Evolutionary conservation across 1,140 invertebrate genomes (phyloP), one percentile per base, ranked within the genome.

Genomic region (Sinella curviseta): DNA sequence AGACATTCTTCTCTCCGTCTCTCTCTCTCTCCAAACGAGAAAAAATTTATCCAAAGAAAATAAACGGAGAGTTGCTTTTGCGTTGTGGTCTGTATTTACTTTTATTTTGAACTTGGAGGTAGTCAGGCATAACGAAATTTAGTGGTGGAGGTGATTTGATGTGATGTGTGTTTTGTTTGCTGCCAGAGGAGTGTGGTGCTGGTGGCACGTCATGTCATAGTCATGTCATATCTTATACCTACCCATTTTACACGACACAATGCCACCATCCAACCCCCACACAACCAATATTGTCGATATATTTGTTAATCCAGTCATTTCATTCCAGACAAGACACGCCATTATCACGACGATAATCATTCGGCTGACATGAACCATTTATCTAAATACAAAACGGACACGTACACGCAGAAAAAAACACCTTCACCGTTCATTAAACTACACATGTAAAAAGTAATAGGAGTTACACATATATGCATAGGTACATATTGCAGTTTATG

Each of bases 261-360:
- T n/a, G 20, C 39, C 39, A 48, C 39, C 39, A 8, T 8, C 8
- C 39, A 48, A 12, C 39, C 8, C 39, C 39, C 8, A 20, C 39
- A 48, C 39, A 20, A 20, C 39, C 39, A 48, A 20, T 48, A 48
- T 8, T 48, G 20, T 48, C 39, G 39, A 48, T 48, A 48, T 48
- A 48, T 48, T 26, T 60, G 4, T 26, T 60, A 60, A 60, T 60
- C 57, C 57, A 60, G 57, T n/a, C 57, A 26, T 60, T 60, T 60
- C 39, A 26, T 60, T 60, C 57, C 8, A 17, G 57, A 60, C 57
- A 48, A 17, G 57, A 60, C 57, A 60, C 57, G 57, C 57, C 57
- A 60, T 60, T 60, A 60, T 60, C 57, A 60, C 57, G 57, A 26
- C 57, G 57, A 60, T 60, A 60, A 60, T 60, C 57, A 60, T 12